Evolutionary conservation across 2,888 invertebrate genomes (phyloP), one percentile per base, ranked within the genome.

Genomic region (Rhogogaster chlorosoma): DNA sequence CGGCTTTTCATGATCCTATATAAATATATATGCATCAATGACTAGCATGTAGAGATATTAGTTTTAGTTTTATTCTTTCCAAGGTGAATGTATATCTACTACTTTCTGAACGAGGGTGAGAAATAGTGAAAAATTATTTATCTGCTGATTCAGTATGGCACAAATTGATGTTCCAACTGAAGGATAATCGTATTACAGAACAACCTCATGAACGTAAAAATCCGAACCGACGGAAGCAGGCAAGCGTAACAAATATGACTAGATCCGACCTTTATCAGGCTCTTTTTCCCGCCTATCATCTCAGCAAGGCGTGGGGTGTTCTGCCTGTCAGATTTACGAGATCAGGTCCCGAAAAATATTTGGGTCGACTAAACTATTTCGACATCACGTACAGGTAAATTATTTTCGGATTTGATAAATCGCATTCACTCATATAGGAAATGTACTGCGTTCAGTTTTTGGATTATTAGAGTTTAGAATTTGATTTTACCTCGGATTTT

Each of bases 281-380:
- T 0, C 87, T 93, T 4, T 87, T 87, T n/a, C 93, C 93, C 2
- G 89, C 92, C 64, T 93, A 92, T 86, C 88, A 92, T 84, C 78
- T 93, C 10, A 91, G 91, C 83, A 92, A 91, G 87, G 26, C 90
- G n/a, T 90, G 88, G 29, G 93, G 93, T 32, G 84, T 91, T 12
- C 84, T 92, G 71, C 93, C 93, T 1, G 91, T 92, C 0, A 89
- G 89, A 84, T 93, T 93, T 73, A 85, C 85, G 6, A 80, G 85
- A 42, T 86, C 89, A 18, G 83, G 87, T 22, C 85, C 87, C 22
- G 91, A 89, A 57, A 89, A 87, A 88, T 92, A 91, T 83, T 42
- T 87, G 1, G 91, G 91, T 6, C 88, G 85, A 2, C 84, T 91
- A 5, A 86, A 86, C 61, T 42, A 85, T 9, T 36, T 88, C 10